Base-by-base conservation (phyloP, 2,797 vertebrate species). In the Synaphobranchus kaupii region DNA sequence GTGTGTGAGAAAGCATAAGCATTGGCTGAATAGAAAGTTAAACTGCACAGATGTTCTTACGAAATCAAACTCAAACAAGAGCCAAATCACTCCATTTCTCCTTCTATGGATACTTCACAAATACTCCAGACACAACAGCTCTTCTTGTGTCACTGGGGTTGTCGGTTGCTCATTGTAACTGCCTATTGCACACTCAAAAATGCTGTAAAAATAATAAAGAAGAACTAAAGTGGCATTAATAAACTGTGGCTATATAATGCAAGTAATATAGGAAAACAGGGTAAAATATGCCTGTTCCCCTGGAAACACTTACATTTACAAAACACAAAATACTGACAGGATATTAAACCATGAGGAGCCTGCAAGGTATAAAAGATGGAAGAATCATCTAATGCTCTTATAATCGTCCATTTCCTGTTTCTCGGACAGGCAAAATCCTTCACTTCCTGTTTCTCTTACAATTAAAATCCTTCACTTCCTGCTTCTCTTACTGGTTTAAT, bases 381-480 rank as follows among this genome's bases (percentile, higher is more conserved):
- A 15, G 71, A 31, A 39, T 39, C 73, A 73, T 73, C 68, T 22
- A 44, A 47, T 22, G 34, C 73, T 44, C 5, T 15, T 44, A 8
- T 78, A 78, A 78, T 78, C 73, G 5, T 78, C 47, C 34, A 78
- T 17, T 44, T 78, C 73, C 73, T 20, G 73, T 78, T 78, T 47
- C 6, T 20, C 15, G 2, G 20, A 1, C 39, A 47, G 39, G 20
- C 34, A 78, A 47, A 78, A 78, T 71, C 68, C 68, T 34, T 71
- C 34, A 78, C 39, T 78, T 78, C 73, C 34, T 22, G 73, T 47
- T 78, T 47, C 73, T 39, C 73, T 47, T 20, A 9, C 39, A 44
- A 47, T 20, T 22, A 44, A 7, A 78, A 78, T 22, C 39, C 17
- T 44, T 47, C 17, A 78, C 73, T 78, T 78, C 73, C 73, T 3